These are phyloP conservation scores for Laterallus jamaicensis DNA, from an alignment of 2,113 vertebrate genomes.

Conservation along the genomic window DNA sequence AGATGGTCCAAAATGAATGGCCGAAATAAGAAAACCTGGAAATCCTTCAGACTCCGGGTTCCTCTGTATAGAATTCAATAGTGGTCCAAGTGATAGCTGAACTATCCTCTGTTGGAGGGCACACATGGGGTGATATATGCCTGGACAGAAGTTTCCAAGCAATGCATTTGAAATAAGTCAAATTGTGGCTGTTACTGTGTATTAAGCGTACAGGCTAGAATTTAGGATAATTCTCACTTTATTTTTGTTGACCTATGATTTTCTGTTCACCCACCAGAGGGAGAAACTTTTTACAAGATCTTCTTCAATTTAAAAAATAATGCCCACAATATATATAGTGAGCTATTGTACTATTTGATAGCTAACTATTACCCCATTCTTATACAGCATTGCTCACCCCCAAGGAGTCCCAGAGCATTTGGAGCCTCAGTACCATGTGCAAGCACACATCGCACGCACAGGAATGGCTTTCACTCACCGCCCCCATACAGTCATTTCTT, in stretches of 20 bases:
- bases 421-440: neutral
- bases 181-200: neutral
- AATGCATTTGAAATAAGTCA: neutral
- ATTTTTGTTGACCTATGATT: neutral
- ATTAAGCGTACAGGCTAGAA: neutral
- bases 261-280: neutral
- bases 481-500: neutral
- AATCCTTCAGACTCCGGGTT: neutral
- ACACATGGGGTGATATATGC: neutral
- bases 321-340: neutral
- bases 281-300: neutral
- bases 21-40: neutral
- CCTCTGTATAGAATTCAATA: neutral
- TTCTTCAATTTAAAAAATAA: neutral
- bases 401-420: neutral
- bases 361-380: neutral
- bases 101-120: neutral
- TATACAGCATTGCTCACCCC: neutral
- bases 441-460: accelerated
- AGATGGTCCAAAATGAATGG: neutral
- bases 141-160: neutral
- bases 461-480: neutral
- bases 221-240: neutral
- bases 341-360: neutral
- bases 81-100: neutral